These are phyloP conservation scores for Astreopora myriophthalma DNA, from an alignment of 64 coral and sea anemone species.

Conservation along the genomic window DNA sequence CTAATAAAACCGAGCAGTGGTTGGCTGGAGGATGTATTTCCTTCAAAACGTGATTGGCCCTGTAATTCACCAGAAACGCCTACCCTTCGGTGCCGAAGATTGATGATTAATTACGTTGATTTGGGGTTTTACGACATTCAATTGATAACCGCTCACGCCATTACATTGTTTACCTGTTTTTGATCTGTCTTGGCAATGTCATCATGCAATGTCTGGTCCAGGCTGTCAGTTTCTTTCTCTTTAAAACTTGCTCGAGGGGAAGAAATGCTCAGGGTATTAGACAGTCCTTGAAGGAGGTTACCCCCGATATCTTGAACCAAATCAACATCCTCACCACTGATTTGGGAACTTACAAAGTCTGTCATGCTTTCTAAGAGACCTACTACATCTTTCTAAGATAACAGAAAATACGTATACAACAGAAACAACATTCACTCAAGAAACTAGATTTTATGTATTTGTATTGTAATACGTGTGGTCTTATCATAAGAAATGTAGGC, in stretches of 20 bases:
- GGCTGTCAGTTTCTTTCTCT: neutral
- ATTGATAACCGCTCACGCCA: neutral
- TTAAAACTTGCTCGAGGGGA: neutral
- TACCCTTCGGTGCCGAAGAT: no score
- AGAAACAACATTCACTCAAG: neutral
- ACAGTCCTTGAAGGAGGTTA: slow-evolving; percentile 15
- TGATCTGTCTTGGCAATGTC: neutral
- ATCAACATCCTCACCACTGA: neutral
- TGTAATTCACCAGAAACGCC: no score
- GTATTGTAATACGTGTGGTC: no score
- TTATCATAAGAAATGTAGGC: no score
- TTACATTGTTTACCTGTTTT: neutral
- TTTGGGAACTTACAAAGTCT: slow-evolving; percentile 5
- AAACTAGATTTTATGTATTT: no score
- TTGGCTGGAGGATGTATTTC: no score
- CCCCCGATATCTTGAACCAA: slow-evolving; percentile 19
- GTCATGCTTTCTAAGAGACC: slow-evolving; percentile 55
- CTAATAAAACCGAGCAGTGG: no score
- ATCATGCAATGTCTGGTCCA: neutral
- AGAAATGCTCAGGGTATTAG: neutral
- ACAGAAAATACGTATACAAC: neutral
- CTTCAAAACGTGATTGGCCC: no score
- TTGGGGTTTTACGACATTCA: no score
- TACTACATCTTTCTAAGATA: slow-evolving; percentile 53
- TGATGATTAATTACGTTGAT: no score